phyloP scores from a whole-genome alignment of 2,888 invertebrate species.

The Athripsodes cinereus region DNA sequence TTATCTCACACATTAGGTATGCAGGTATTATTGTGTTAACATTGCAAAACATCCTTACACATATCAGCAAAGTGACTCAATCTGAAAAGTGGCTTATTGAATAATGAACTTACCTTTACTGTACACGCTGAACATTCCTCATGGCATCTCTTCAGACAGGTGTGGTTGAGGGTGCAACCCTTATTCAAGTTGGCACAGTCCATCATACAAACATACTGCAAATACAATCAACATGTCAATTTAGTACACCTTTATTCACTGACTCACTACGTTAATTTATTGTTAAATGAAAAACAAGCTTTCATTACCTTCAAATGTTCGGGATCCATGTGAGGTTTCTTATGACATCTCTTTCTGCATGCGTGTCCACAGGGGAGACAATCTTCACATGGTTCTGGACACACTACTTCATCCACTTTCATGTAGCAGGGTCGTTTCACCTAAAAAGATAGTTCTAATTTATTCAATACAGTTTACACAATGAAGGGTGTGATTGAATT shows the following conservation, averaged over 20 bases:
- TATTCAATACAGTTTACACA: background rate
- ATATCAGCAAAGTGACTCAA: too few species aligned
- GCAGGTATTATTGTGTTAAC: too few species aligned
- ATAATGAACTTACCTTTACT: conserved; percentile 33
- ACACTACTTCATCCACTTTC: conserved; percentile 35
- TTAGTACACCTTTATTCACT: too few species aligned
- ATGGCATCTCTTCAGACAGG: conserved; percentile 46
- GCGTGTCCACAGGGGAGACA: conserved; percentile 59
- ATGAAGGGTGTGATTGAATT: background rate
- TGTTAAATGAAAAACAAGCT: too few species aligned
- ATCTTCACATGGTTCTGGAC: conserved; percentile 45
- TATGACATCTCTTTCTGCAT: conserved; percentile 54
- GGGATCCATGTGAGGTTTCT: conserved; percentile 49
- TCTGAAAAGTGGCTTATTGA: too few species aligned
- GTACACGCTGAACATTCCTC: conserved; percentile 47
- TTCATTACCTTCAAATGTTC: conserved; percentile 48
- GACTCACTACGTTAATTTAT: too few species aligned
- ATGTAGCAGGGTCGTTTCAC: conserved; percentile 41
- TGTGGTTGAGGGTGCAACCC: conserved; percentile 45
- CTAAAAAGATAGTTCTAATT: conserved; percentile 28
- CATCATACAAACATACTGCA: conserved; percentile 47
- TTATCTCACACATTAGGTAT: too few species aligned
- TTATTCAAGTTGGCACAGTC: conserved; percentile 40
- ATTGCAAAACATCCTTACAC: too few species aligned
- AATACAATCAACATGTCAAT: conserved; percentile 19